Evolutionary conservation across 2,113 vertebrate genomes (phyloP).

Genomic region (Otocyon megalotis): DNA sequence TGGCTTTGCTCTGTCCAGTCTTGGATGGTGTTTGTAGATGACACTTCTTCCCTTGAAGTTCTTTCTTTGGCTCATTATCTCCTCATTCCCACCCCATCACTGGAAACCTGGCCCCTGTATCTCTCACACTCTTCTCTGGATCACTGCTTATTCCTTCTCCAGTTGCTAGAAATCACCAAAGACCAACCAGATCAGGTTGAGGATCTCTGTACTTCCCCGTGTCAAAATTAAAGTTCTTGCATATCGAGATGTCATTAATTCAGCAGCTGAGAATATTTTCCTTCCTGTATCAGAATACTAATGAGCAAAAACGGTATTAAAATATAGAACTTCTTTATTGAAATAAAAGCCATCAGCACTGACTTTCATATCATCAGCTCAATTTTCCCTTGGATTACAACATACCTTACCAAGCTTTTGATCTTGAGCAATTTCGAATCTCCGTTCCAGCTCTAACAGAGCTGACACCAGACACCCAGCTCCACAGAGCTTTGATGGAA

Average conservation of each 20-base stretch:
- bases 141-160: not conserved
- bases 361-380: conserved; percentile 27
- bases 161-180: not conserved
- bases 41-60: not conserved
- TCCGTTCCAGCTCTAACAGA: conserved; percentile 62
- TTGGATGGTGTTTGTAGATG: not conserved
- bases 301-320: conserved; percentile 73
- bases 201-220: not conserved
- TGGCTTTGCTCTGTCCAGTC: not conserved
- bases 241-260: conserved; percentile 53
- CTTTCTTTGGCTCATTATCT: not conserved
- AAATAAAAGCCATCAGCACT: conserved; percentile 42
- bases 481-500: conserved; percentile 63
- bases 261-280: not conserved
- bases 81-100: not conserved
- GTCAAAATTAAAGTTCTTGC: conserved; percentile 43
- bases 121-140: not conserved
- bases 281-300: conserved; percentile 56
- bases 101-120: not conserved
- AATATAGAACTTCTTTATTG: conserved; percentile 70
- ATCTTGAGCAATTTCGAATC: conserved; percentile 70
- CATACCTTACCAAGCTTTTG: conserved; percentile 66
- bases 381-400: not conserved
- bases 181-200: not conserved
- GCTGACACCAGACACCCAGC: not conserved